Evolutionary conservation across 2,888 invertebrate species (phyloP), one percentile per base, ranked within the genome.

Genomic region (Diloba caeruleocephala): DNA sequence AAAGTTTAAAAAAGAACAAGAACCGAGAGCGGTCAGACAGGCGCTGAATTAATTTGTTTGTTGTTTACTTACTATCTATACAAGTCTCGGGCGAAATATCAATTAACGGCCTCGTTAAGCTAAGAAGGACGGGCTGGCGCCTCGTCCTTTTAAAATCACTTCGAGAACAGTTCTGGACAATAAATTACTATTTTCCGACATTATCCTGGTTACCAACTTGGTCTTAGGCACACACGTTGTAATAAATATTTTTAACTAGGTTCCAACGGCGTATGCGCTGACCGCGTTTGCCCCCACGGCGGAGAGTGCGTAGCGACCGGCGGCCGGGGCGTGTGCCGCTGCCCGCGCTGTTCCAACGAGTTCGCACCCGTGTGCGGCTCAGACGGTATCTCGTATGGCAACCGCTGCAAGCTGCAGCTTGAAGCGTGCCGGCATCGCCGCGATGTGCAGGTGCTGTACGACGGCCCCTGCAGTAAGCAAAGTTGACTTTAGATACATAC

Each of bases 351-450:
- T 85, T 96, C 97, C 46, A 96, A 96, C 71, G 97, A 97, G 91
- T 97, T 97, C 87, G 96, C 96, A 65, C 97, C 97, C 10, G 97
- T 97, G 29, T 97, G 97, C 85, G 97, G 97, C 62, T 96, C 96
- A 43, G 97, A 97, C 87, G 97, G 97, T 68, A 96, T 97, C 82
- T 96, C 96, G 48, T 98, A 96, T 94, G 96, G 96, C 63, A 97
- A 97, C 93, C 95, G 96, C 75, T 98, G 97, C 91, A 96, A 96
- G 87, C 95, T 98, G 71, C 95, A 96, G 80, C 94, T 96, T 50
- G 96, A 97, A 83, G 96, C 97, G 10, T 98, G 98, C 87, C 95
- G 96, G 57, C 96, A 96, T 75, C 94, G 96, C 42, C 94, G 96
- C 14, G 95, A 96, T 81, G 96, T 98, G 71, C 94, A 94, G 64